Conservation (phyloP, 1,140 invertebrate species). For the Ceratoteleas bidentatus region DNA sequence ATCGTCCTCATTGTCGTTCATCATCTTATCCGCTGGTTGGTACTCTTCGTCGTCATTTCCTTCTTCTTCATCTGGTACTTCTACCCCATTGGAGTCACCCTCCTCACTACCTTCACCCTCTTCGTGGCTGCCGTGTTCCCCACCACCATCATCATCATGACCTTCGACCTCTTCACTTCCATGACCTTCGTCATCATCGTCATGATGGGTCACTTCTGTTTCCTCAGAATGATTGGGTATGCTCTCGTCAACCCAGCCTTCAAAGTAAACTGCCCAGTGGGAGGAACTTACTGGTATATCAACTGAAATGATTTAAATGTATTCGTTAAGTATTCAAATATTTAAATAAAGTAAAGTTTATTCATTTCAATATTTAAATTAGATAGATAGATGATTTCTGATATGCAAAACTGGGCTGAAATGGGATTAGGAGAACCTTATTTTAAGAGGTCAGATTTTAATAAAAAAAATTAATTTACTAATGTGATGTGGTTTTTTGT, state of each 20-base stretch:
- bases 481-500: too few relatives aligned
- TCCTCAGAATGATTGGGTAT: conserved; percentile 77
- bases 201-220: conserved; percentile 65
- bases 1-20: conserved; percentile 70
- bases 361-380: too few relatives aligned
- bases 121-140: not conserved
- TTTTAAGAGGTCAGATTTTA: too few relatives aligned
- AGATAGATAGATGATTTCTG: too few relatives aligned
- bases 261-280: conserved; percentile 86
- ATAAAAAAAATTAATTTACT: too few relatives aligned
- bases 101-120: not conserved
- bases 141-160: conserved; percentile 32
- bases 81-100: too few relatives aligned
- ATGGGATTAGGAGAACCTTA: too few relatives aligned
- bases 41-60: conserved; percentile 50
- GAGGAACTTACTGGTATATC: conserved; percentile 87
- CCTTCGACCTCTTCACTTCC: conserved; percentile 63
- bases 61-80: conserved; percentile 18
- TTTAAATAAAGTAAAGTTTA: too few relatives aligned
- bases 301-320: conserved; percentile 80
- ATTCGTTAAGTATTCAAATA: too few relatives aligned
- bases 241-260: conserved; percentile 89
- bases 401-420: too few relatives aligned
- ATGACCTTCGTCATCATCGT: conserved; percentile 40
- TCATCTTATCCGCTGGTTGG: conserved; percentile 10